These are phyloP conservation scores for Azorinus chamasolen DNA, from an alignment of 2,888 invertebrate species.

Conservation along the genomic window DNA sequence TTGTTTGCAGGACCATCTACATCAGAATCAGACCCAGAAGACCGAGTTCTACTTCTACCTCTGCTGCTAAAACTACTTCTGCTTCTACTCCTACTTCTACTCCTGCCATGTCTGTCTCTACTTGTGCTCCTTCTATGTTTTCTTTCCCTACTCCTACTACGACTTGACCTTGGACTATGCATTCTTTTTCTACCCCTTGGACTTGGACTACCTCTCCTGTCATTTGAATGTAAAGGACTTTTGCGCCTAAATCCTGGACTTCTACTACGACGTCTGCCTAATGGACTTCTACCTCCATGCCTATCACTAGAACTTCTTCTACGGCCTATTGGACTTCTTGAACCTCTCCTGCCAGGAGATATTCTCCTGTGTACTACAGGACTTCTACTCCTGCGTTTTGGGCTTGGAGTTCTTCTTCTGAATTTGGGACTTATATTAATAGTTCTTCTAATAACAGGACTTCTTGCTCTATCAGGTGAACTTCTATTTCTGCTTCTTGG, in stretches of 20 bases:
- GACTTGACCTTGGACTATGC: constrained; percentile 24
- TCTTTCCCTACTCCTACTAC: constrained; percentile 45
- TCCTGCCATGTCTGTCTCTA: constrained; percentile 30
- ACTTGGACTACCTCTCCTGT: constrained; percentile 36
- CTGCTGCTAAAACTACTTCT: constrained; percentile 30
- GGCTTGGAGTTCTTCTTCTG: constrained; percentile 9
- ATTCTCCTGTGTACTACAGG: constrained; percentile 5
- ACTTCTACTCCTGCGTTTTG: constrained; percentile 19
- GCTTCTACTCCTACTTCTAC: constrained; percentile 31
- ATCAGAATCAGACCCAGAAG: constrained; percentile 45
- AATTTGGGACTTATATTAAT: constrained; percentile 12
- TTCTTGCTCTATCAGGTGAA: constrained; percentile 15
- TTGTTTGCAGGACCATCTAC: constrained; percentile 55
- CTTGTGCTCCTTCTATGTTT: constrained; percentile 48
- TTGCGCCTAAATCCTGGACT: constrained; percentile 19
- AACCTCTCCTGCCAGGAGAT: constrained; percentile 34
- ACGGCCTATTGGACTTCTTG: constrained; percentile 25
- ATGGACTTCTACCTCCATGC: constrained; percentile 10
- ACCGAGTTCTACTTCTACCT: constrained; percentile 18
- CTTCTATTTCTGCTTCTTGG: constrained; percentile 15
- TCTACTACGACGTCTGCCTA: constrained; percentile 15
- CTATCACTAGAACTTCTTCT: constrained; percentile 25
- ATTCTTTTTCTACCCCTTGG: constrained; percentile 46
- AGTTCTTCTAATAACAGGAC: constrained; percentile 35
- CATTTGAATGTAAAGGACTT: constrained; percentile 11